Evolutionary conservation across 2,113 vertebrate species (phyloP).

Genomic region (Prionailurus viverrinus): DNA sequence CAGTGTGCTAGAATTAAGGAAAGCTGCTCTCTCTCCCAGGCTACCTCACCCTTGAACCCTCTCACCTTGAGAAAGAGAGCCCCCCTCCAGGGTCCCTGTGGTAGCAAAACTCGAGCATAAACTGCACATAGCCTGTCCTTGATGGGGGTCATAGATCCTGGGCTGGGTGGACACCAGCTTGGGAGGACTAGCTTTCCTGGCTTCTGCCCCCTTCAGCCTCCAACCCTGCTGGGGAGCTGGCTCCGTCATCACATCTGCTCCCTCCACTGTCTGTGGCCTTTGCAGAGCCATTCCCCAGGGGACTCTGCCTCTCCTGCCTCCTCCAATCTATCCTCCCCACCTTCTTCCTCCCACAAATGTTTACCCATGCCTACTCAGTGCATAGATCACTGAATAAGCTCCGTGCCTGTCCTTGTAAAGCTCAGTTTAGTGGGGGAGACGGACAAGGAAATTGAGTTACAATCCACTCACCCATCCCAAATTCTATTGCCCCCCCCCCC

Average conservation of each 20-base stretch:
- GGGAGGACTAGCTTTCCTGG: background rate
- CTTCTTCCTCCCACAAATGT: background rate
- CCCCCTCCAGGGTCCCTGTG: conserved; percentile 88
- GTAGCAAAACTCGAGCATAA: conserved; percentile 90
- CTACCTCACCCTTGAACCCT: conserved; percentile 22
- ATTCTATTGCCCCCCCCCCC: background rate
- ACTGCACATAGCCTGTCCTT: conserved; percentile 91
- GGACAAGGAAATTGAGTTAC: background rate
- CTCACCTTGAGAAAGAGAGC: conserved; percentile 90
- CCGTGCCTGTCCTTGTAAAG: conserved; percentile 12
- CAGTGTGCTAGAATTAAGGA: background rate
- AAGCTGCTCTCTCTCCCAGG: background rate
- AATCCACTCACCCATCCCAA: background rate
- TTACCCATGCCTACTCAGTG: background rate
- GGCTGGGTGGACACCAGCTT: too few species aligned
- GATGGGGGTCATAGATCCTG: conserved; percentile 86
- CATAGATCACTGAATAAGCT: background rate
- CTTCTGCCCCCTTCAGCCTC: background rate
- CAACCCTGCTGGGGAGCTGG: background rate
- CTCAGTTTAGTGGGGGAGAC: background rate
- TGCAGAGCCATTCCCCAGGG: background rate
- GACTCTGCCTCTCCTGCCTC: background rate
- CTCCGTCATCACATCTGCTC: background rate
- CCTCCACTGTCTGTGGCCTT: conserved; percentile 2
- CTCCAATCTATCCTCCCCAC: background rate